Base-by-base conservation (phyloP, 2,888 invertebrate species). In the Mythimna albipuncta region DNA sequence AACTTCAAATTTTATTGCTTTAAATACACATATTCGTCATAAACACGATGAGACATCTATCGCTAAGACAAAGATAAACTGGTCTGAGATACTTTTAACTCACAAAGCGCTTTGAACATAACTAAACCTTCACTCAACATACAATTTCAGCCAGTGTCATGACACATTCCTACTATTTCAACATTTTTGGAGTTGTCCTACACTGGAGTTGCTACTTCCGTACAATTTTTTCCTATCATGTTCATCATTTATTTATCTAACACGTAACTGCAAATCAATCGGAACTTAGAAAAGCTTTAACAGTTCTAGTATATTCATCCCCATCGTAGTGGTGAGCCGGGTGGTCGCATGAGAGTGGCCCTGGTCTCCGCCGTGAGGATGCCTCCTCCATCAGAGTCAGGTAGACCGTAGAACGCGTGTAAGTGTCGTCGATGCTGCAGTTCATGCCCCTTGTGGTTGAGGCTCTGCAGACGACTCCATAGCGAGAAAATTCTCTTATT, bases 251-350 rank as follows among this genome's bases (percentile, higher is more conserved):
- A 69, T 73, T 80, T 74, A 73, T 77, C 79, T 84, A 83, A 78
- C 77, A 82, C 77, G 79, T 80, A 74, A 79, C 62, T 78, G 83
- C 85, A 83, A 85, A 78, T 59, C 55, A 85, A 76, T 62, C 19
- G 52, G 69, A 81, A 76, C 73, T 58, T 67, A 81, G 75, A 79
- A 64, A 79, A 77, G 79, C 78, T 59, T 68, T 13, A 75, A 72
- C 63, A 77, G 72, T 77, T n/a, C 62, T 75, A 74, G 62, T 70
- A 54, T 69, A 83, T 87, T 94, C 88, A 94, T 72, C 96, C 95
- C 95, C 96, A 96, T 80, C 96, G 91, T 54, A 96, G 87, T 5
- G 96, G 96, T 21, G 96, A 95, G 77, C 96, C 96, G 6, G 96
- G 95, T 72, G 96, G 96, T 91, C 96, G 90, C 88, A 94, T 89